Evolutionary conservation across 2,113 vertebrate genomes (phyloP), one percentile per base, ranked within the genome.

Genomic region (Girardinichthys multiradiatus): DNA sequence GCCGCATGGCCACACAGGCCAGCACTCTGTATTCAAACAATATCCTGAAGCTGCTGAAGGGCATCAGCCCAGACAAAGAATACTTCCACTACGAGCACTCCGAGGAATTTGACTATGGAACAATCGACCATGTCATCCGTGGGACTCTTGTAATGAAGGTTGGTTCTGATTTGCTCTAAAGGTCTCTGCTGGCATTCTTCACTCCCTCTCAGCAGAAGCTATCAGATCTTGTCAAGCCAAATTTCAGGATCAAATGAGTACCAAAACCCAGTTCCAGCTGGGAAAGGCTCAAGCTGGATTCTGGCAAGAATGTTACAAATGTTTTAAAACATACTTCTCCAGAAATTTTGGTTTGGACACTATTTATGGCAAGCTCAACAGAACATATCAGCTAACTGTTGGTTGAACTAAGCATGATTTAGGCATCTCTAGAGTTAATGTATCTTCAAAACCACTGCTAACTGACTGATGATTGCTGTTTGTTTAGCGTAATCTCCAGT

Each of bases 11-110:
- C 77, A 93, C 94, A 72, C 95, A 94, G 87, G 94, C 96, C 89
- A 95, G 95, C 94, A 94, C 94, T 69, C 91, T 96, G 77, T 96
- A 96, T 86, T 97, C 95, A 33, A 95, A 91, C 90, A 95, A 94
- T 86, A 84, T 97, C 62, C 93, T 98, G 91, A 96, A 95, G 84
- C 92, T 95, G 90, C 96, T 96, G 92, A 96, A 95, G 91, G 93
- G 87, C 83, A 92, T 95, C 85, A 96, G 95, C 92, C 93, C 94
- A 45, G 91, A 95, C 87, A 95, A 94, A 89, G 94, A 95, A 3
- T 93, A 95, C 93, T 96, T 96, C 92, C 77, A 93, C 81, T 94
- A 94, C 72, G 90, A 96, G 90, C 94, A 94, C 91, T 90, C 76
- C 69, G 93, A 94, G 0, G 60, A 96, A 59, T 95, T 95, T 86